These are phyloP conservation scores for Hesperophylax magnus DNA, from an alignment of 1,140 invertebrate species.

Conservation along the genomic window DNA sequence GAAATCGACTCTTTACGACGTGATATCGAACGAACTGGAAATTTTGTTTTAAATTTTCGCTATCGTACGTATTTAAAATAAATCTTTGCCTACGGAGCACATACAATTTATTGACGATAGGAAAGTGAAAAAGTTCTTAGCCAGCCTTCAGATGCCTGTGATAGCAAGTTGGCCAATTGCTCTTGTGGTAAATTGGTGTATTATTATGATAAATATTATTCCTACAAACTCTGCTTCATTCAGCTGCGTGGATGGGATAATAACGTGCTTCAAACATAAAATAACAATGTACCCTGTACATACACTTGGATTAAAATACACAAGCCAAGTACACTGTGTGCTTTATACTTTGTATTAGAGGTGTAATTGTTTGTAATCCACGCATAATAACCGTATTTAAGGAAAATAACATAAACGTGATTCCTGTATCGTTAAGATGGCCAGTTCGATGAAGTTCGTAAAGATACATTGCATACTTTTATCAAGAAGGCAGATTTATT, in stretches of 20 bases:
- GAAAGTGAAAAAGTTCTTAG: no score
- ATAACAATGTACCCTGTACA: conserved; percentile 26
- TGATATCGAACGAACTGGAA: no score
- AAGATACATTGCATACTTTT: neutral
- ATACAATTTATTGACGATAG: no score
- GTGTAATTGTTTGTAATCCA: conserved; percentile 53
- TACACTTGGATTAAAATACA: neutral
- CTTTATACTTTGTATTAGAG: neutral
- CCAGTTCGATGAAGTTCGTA: neutral
- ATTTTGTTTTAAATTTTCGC: no score
- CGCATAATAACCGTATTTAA: conserved; percentile 51
- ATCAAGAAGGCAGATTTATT: no score
- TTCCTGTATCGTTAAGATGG: neutral
- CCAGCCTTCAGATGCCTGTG: no score
- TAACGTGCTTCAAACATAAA: conserved; percentile 35
- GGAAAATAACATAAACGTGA: conserved; percentile 19
- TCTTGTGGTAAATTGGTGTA: conserved; percentile 31
- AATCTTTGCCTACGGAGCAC: no score
- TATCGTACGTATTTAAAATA: no score
- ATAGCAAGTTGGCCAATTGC: no score
- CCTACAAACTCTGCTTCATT: conserved; percentile 38
- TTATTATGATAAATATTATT: conserved; percentile 52
- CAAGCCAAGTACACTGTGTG: neutral
- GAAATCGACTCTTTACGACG: no score
- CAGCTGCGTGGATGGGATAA: conserved; percentile 34